These are phyloP conservation scores for Scalopus aquaticus DNA, from an alignment of 2,113 vertebrate genomes.

Conservation along the genomic window DNA sequence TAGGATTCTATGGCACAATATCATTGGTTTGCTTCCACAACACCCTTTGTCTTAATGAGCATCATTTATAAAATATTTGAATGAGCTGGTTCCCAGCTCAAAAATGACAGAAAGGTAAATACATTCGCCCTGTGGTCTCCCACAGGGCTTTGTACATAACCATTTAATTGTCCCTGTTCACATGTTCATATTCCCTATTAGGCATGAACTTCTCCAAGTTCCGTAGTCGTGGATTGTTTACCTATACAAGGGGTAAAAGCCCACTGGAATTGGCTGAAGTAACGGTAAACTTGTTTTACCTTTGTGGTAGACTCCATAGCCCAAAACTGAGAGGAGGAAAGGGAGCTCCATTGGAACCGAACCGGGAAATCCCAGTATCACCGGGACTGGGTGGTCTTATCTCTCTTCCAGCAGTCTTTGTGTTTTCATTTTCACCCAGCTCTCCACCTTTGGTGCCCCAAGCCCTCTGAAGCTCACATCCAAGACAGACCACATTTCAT, in stretches of 20 bases:
- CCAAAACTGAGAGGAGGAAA: neutral
- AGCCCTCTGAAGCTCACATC: neutral
- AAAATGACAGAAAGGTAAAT: neutral
- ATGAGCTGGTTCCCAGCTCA: constrained; percentile 44
- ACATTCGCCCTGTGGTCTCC: neutral
- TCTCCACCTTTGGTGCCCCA: neutral
- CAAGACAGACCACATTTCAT: neutral
- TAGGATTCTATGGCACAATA: constrained; percentile 34
- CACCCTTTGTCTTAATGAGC: constrained; percentile 42
- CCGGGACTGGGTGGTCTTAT: neutral
- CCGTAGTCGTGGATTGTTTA: constrained; percentile 1
- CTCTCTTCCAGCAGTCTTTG: neutral
- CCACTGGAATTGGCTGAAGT: neutral
- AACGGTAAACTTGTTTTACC: neutral
- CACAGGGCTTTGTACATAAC: constrained; percentile 11
- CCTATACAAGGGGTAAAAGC: neutral
- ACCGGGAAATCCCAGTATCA: no score
- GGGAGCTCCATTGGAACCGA: neutral
- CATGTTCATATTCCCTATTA: neutral
- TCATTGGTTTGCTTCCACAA: neutral
- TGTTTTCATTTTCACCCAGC: neutral
- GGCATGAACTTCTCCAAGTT: constrained; percentile 24
- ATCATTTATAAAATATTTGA: constrained; percentile 49
- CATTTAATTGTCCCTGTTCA: constrained; percentile 56
- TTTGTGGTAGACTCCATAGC: neutral